Evolutionary conservation across 2,113 vertebrate species (phyloP).

Genomic region (Sitta europaea): DNA sequence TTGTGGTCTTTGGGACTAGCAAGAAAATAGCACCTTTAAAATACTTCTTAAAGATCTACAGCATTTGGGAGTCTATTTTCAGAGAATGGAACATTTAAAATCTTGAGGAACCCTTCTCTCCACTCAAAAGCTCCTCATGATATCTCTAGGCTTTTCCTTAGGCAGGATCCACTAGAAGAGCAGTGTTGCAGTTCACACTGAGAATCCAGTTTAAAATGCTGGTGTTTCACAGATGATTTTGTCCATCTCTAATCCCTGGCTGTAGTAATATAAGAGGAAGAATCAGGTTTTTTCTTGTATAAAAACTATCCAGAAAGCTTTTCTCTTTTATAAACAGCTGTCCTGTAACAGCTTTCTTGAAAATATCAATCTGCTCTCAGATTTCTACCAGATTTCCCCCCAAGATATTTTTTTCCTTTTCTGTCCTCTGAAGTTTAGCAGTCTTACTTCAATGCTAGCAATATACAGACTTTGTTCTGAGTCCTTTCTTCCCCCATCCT

Average conservation of each 20-base stretch:
- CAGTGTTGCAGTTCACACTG: neutral
- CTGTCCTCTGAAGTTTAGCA: neutral
- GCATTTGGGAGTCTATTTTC: neutral
- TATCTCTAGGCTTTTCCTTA: neutral
- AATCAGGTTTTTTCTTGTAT: neutral
- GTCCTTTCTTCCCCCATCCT: neutral
- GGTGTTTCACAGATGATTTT: rapidly evolving
- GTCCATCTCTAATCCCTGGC: neutral
- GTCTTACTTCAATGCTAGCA: neutral
- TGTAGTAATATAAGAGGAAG: neutral
- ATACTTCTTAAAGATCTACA: neutral
- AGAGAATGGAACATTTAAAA: neutral
- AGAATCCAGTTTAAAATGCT: neutral
- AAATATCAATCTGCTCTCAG: neutral
- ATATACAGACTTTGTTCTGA: neutral
- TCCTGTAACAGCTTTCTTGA: neutral
- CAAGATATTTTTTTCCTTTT: neutral
- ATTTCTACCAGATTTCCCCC: neutral
- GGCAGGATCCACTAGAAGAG: neutral
- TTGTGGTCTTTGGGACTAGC: neutral
- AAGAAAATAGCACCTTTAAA: neutral
- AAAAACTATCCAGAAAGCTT: neutral
- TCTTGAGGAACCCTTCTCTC: neutral
- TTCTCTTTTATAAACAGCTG: neutral
- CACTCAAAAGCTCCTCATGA: neutral